Evolutionary conservation across 1,140 invertebrate genomes (phyloP).

Genomic region (Mizuhopecten yessoensis): DNA sequence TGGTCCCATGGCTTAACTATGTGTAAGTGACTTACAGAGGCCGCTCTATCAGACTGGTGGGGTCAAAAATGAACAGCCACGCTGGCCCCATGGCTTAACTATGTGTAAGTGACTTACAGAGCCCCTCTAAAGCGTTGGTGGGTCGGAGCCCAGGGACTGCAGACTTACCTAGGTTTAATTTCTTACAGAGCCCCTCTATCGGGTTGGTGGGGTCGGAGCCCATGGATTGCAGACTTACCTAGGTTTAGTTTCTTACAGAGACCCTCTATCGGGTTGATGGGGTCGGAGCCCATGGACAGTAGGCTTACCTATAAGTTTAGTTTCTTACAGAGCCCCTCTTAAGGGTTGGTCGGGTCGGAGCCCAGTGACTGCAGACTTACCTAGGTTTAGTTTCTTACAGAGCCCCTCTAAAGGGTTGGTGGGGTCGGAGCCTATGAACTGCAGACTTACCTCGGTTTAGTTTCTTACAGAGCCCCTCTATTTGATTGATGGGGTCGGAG

Average conservation of each 20-base stretch:
- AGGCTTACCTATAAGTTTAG: conserved; percentile 72
- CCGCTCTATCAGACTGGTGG: too few species aligned
- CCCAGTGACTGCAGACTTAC: conserved; percentile 69
- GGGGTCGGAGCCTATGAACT: too few species aligned
- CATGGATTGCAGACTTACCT: conserved; percentile 69
- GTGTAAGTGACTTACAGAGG: too few species aligned
- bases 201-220: conserved; percentile 74
- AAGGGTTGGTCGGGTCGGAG: conserved; percentile 81
- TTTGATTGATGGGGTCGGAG: conserved; percentile 81
- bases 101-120: conserved; percentile 77
- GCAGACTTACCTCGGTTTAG: conserved; percentile 71
- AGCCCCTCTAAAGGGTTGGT: too few species aligned
- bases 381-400: conserved; percentile 61
- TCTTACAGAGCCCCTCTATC: background rate
- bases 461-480: conserved; percentile 79
- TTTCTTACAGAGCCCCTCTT: conserved; percentile 79
- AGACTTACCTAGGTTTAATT: conserved; percentile 49
- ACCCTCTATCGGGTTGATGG: too few species aligned
- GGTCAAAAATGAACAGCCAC: too few species aligned
- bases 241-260: conserved; percentile 43
- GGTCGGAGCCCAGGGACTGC: conserved; percentile 82
- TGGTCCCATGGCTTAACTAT: conserved; percentile 78
- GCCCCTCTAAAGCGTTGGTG: conserved; percentile 79
- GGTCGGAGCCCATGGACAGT: too few species aligned
- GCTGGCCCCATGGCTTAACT: too few species aligned